Percentiles rank a stretch among this genome's conserved stretches.
Evolutionary conservation across 1,140 invertebrate genomes (phyloP).

Genomic region (Drosophila pseudoananassae): DNA sequence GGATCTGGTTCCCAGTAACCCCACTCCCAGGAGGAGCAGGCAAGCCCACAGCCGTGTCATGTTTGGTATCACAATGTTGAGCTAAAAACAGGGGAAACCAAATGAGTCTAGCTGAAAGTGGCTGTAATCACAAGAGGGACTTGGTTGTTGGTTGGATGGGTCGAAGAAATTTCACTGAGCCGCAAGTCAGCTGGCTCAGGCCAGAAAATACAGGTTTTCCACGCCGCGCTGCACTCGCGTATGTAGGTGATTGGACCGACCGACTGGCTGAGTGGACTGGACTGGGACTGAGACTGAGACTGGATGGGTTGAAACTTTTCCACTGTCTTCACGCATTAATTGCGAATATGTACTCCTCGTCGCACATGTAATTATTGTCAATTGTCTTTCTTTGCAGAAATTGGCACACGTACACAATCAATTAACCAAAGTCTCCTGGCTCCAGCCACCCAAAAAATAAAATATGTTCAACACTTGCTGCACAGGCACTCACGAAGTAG

Average conservation of each 20-base stretch:
- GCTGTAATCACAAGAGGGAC: constrained; percentile 14
- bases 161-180: constrained; percentile 58
- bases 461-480: constrained; percentile 12
- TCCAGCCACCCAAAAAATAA: constrained; percentile 26
- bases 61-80: constrained; percentile 34
- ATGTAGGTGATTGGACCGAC: constrained; percentile 48
- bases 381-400: constrained; percentile 55
- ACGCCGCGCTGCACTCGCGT: constrained; percentile 50
- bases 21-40: constrained; percentile 52
- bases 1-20: constrained; percentile 43
- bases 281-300: neutral
- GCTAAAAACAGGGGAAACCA: constrained; percentile 32
- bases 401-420: constrained; percentile 65
- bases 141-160: constrained; percentile 30
- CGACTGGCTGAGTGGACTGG: neutral
- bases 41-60: constrained; percentile 66
- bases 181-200: constrained; percentile 54
- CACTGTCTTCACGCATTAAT: constrained; percentile 70
- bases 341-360: constrained; percentile 29
- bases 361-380: constrained; percentile 48
- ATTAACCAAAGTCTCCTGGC: constrained; percentile 31
- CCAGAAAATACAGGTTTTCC: constrained; percentile 70
- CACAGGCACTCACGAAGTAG: constrained; percentile 48
- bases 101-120: constrained; percentile 56
- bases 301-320: constrained; percentile 61